Percentiles rank a stretch among this genome's conserved stretches.
Conservation (phyloP, 2,113 vertebrate genomes). For the Zosterops lateralis region DNA sequence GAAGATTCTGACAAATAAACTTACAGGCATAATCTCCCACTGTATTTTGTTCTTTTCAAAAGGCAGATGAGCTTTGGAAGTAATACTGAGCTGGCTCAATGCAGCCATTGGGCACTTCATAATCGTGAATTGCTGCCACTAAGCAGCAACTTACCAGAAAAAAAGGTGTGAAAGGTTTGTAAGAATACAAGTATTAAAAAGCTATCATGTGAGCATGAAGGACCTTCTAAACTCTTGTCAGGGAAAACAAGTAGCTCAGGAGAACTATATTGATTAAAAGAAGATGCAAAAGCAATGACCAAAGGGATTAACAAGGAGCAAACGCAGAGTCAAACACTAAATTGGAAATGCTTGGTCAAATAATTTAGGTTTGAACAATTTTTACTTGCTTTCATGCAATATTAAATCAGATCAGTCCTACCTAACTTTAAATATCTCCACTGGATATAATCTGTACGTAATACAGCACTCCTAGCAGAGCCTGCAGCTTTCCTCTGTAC, state of each 20-base stretch:
- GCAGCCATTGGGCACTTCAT: not conserved
- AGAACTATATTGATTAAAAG: not conserved
- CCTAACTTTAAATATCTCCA: not conserved
- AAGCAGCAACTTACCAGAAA: not conserved
- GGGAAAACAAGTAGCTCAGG: not conserved
- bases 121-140: fast-evolving
- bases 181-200: not conserved
- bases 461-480: not conserved
- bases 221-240: not conserved
- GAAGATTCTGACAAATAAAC: not conserved
- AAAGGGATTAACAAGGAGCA: not conserved
- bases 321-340: not conserved
- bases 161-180: not conserved
- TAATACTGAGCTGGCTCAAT: not conserved
- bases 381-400: not conserved
- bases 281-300: not conserved
- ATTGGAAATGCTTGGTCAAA: not conserved
- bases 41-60: not conserved
- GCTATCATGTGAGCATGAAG: not conserved
- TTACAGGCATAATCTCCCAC: not conserved
- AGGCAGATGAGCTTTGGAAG: not conserved
- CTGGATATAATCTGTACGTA: not conserved
- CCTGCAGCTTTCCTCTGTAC: not conserved
- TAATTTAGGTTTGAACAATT: not conserved
- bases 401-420: not conserved